Conservation (phyloP, 2,113 vertebrate genomes). For the Columba janthina region DNA sequence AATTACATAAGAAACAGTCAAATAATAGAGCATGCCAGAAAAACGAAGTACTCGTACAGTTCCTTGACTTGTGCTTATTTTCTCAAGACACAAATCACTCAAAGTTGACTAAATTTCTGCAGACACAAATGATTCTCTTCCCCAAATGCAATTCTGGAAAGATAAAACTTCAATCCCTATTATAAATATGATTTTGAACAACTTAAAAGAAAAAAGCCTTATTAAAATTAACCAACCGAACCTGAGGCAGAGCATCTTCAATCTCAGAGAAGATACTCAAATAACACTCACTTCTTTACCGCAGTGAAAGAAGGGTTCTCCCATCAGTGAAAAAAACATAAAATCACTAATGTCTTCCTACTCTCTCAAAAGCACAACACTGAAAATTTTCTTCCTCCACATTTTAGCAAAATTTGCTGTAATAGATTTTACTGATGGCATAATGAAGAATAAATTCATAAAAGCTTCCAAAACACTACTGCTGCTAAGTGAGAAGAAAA, state of each 20-base stretch:
- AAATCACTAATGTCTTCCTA: neutral
- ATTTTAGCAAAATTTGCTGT: neutral
- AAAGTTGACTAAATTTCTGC: neutral
- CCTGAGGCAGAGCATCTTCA: neutral
- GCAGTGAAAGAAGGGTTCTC: neutral
- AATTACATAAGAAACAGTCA: neutral
- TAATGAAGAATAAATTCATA: neutral
- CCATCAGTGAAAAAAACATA: neutral
- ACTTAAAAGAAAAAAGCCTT: neutral
- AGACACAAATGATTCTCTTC: neutral
- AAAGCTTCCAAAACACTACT: slow-evolving; percentile 33
- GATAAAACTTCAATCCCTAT: neutral
- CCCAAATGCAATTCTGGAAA: neutral
- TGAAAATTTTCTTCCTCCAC: neutral
- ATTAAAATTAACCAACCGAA: neutral
- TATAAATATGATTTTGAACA: neutral
- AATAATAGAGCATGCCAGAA: neutral
- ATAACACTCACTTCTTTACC: neutral
- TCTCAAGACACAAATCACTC: neutral
- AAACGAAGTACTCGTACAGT: neutral
- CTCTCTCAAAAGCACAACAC: neutral
- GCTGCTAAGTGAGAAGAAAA: neutral
- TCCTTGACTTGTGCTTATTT: neutral
- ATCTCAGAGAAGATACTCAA: neutral
- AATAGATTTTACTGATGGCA: neutral